A percentile compares a stretch with the other conserved stretches of the same genome.
Evolutionary conservation across 2,113 vertebrate species (phyloP).

Genomic region (Meles meles): DNA sequence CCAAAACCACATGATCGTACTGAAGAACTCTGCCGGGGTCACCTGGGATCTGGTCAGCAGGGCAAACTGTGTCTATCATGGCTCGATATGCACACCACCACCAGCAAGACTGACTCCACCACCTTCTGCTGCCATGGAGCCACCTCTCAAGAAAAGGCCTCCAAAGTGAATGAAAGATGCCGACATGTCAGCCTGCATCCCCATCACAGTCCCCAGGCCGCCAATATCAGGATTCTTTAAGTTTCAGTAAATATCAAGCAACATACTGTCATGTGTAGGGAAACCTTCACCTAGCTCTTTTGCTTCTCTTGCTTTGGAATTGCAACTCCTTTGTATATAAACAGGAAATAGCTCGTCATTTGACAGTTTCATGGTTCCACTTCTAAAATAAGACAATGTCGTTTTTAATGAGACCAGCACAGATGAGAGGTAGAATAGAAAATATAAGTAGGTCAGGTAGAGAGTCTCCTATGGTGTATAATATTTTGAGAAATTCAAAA

Average conservation of each 20-base stretch:
- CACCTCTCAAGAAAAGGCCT: background rate
- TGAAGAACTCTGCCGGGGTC: constrained; percentile 82
- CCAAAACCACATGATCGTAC: constrained; percentile 95
- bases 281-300: background rate
- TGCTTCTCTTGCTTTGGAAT: constrained; percentile 22
- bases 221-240: background rate
- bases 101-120: constrained; percentile 67
- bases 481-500: constrained; percentile 1
- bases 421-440: background rate
- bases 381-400: constrained; percentile 32
- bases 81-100: constrained; percentile 80
- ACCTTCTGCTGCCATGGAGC: too few relatives aligned
- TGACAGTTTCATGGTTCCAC: background rate
- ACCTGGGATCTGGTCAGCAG: constrained; percentile 83
- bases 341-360: background rate
- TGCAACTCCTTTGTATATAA: background rate
- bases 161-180: background rate
- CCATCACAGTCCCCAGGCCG: background rate
- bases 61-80: constrained; percentile 87
- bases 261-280: background rate
- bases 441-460: background rate
- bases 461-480: background rate
- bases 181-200: background rate
- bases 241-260: background rate
- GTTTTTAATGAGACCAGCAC: background rate